These are phyloP conservation scores for Microcebus murinus DNA, from an alignment of 2,113 vertebrate species.

Conservation along the genomic window DNA sequence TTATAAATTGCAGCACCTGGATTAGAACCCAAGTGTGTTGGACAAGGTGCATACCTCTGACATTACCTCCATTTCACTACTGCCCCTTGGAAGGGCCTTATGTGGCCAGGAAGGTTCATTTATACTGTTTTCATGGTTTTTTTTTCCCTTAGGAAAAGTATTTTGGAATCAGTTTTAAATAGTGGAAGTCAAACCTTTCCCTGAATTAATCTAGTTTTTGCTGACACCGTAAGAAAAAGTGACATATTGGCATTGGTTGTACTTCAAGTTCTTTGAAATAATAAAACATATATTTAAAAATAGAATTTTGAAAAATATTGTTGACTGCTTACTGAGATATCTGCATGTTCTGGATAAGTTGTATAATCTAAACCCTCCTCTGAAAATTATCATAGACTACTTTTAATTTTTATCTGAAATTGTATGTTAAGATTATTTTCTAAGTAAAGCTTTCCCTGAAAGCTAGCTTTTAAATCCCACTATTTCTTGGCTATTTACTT, in stretches of 20 bases:
- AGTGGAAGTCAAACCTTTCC: background rate
- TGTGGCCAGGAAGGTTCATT: background rate
- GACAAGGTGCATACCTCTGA: rapidly evolving
- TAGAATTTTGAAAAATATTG: background rate
- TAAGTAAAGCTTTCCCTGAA: background rate
- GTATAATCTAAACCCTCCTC: background rate
- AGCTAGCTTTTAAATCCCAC: background rate
- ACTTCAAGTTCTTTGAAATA: background rate
- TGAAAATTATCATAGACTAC: background rate
- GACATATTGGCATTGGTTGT: background rate
- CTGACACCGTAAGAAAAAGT: background rate
- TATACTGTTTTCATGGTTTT: background rate
- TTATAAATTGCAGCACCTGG: no score
- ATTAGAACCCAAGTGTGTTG: background rate
- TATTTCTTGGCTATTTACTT: background rate
- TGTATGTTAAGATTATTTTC: background rate
- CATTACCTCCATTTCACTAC: background rate
- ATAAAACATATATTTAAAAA: background rate
- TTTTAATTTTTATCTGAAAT: constrained; percentile 19
- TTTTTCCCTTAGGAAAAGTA: background rate
- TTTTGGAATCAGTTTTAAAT: background rate
- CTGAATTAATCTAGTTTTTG: background rate
- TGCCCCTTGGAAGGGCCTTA: no score
- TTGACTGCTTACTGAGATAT: background rate
- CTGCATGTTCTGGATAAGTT: background rate